phyloP scores from a whole-genome alignment of 2,888 invertebrate species.

The Drosophila algonquin region DNA sequence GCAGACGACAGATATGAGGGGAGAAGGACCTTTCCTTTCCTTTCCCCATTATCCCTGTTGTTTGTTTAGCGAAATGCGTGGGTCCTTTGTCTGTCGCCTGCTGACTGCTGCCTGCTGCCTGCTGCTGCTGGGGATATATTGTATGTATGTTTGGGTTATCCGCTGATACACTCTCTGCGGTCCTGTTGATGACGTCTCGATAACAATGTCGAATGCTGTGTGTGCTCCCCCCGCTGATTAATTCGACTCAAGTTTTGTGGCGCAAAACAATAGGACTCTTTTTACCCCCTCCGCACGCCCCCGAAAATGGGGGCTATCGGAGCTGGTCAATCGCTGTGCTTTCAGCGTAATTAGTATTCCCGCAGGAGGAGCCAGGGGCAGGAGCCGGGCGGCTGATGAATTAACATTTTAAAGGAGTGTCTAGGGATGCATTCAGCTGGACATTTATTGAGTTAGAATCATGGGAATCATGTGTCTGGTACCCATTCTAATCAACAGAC shows the following conservation, averaged over 20 bases:
- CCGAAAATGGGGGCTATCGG: constrained; percentile 37
- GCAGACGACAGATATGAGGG: constrained; percentile 74
- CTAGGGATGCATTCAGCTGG: constrained; percentile 15
- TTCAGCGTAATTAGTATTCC: constrained; percentile 61
- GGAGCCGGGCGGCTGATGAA: constrained; percentile 22
- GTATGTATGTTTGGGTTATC: constrained; percentile 63
- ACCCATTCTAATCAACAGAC: constrained; percentile 40
- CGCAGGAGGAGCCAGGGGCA: not conserved
- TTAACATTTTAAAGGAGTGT: constrained; percentile 47
- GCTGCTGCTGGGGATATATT: constrained; percentile 40
- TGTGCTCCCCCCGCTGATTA: constrained; percentile 61
- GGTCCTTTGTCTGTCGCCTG: constrained; percentile 41
- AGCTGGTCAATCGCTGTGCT: constrained; percentile 18
- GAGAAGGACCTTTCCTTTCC: constrained; percentile 35
- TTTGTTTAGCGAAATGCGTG: constrained; percentile 27
- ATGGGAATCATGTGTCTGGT: not conserved
- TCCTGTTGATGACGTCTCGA: constrained; percentile 68
- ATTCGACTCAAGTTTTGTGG: constrained; percentile 61
- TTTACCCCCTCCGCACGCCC: constrained; percentile 30
- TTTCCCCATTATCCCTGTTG: constrained; percentile 8
- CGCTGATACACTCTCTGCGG: constrained; percentile 21
- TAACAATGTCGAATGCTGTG: constrained; percentile 72
- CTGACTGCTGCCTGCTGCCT: no score
- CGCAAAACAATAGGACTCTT: constrained; percentile 65
- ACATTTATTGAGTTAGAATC: constrained; percentile 63